Percentiles rank a stretch among this genome's conserved stretches.
These are phyloP conservation scores for Yponomeuta cagnagella DNA, from an alignment of 2,888 invertebrate genomes.

Conservation along the genomic window DNA sequence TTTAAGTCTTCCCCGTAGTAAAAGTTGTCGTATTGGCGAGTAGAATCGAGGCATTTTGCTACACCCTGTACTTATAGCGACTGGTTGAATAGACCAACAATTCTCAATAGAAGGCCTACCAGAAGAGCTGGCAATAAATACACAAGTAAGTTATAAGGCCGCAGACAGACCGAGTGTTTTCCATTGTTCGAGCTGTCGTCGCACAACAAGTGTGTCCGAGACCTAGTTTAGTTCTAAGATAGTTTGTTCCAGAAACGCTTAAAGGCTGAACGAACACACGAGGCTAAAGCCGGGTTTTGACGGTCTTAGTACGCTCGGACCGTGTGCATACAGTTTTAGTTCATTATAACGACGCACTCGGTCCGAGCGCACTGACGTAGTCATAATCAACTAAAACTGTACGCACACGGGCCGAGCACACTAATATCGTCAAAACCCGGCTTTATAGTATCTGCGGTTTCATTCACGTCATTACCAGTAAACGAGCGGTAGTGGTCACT, in stretches of 20 bases:
- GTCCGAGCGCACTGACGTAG: too few relatives aligned
- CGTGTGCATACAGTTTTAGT: too few relatives aligned
- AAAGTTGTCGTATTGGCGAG: too few relatives aligned
- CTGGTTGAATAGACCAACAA: not conserved
- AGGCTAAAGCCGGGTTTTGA: not conserved
- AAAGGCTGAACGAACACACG: not conserved
- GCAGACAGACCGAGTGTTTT: not conserved
- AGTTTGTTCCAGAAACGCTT: constrained; percentile 15
- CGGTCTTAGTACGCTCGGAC: too few relatives aligned
- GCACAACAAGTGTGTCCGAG: constrained; percentile 6
- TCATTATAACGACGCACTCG: too few relatives aligned
- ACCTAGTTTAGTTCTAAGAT: constrained; percentile 13
- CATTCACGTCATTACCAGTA: not conserved
- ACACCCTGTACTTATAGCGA: too few relatives aligned
- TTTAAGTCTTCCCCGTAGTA: too few relatives aligned
- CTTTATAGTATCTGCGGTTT: not conserved
- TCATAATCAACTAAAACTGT: too few relatives aligned
- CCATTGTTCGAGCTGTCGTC: not conserved
- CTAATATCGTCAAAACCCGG: not conserved
- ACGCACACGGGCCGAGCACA: too few relatives aligned
- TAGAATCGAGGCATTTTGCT: too few relatives aligned
- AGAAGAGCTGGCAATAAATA: not conserved
- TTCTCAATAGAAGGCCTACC: not conserved
- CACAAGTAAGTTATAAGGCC: not conserved
- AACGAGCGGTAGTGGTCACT: too few relatives aligned